A percentile compares a stretch with the other conserved stretches of the same genome.
These are phyloP conservation scores for Phymanthus crucifer DNA, from an alignment of 92 coral and sea anemone genomes.

Conservation along the genomic window DNA sequence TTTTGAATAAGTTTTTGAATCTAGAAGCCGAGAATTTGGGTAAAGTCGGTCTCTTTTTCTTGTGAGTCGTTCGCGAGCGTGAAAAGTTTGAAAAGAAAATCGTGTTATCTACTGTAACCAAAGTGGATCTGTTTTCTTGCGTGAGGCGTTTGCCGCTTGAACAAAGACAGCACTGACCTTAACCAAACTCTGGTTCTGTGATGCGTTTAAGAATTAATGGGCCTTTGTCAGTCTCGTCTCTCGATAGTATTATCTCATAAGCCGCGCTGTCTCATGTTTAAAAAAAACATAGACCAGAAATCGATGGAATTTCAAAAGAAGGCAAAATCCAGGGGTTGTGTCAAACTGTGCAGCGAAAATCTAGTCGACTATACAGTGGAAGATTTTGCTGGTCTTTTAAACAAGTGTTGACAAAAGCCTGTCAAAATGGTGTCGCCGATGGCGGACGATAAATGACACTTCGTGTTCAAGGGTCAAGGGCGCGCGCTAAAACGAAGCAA, in stretches of 20 bases:
- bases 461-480: conserved; percentile 32
- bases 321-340: conserved; percentile 3
- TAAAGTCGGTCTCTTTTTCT: not conserved
- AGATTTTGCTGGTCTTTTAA: conserved; percentile 14
- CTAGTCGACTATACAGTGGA: not conserved
- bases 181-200: not conserved
- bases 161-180: not conserved
- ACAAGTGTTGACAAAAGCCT: conserved; percentile 29
- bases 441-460: conserved; percentile 26
- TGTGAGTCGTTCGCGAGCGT: not conserved
- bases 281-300: not conserved
- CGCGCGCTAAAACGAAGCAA: conserved; percentile 15
- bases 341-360: not conserved
- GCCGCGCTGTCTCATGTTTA: not conserved
- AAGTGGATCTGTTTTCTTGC: not conserved
- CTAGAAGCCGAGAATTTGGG: not conserved
- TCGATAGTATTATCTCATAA: not conserved
- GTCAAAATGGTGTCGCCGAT: conserved; percentile 19
- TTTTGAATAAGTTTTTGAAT: not conserved
- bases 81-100: not conserved
- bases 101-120: not conserved
- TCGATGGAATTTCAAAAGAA: not conserved
- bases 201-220: not conserved
- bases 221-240: not conserved
- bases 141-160: not conserved